Base-by-base conservation (phyloP, 2,888 invertebrate species). In the Drosophila mercatorum region DNA sequence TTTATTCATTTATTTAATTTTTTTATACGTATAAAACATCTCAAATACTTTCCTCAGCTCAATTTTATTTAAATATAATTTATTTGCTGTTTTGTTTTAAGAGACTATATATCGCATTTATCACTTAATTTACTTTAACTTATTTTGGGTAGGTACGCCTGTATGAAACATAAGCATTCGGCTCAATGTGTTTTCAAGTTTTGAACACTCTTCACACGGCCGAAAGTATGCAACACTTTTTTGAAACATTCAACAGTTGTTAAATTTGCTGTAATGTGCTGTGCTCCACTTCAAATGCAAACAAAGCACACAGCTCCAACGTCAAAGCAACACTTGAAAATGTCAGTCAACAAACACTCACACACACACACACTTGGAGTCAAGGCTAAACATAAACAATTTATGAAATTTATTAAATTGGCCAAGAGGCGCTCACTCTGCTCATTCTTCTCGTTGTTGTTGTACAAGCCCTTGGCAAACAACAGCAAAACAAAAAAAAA, bases 341-440 rank as follows among this genome's bases (percentile, higher is more conserved):
- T 80, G 60, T 44, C 65, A 61, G 65, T 59, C 47, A 57, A 46
- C 65, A 51, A 44, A 44, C 52, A 62, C 57, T 44, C 12, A 44
- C 51, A 55, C 49, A 41, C 46, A 57, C 8, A 17, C 46, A 52
- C 28, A 31, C 31, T 17, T 56, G 5, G 49, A 61, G 43, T 38
- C 60, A 56, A 40, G 70, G 73, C 66, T 59, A 72, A 71, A 62
- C 75, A 83, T 82, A 88, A 90, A 87, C 87, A 83, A 91, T 88
- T 90, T 90, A 91, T 88, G 83, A 81, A 89, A 90, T 91, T 86
- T 88, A 89, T 83, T 83, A 91, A 90, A 90, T 88, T 91, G 91
- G 80, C 80, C 87, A 79, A 81, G 77, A 75, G 79, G 77, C 69
- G 68, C 68, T 69, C 75, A 72, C 78, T 81, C 75, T 40, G 68